Conservation (phyloP, 2,113 vertebrate genomes). For the Dryoscopus gambensis region DNA sequence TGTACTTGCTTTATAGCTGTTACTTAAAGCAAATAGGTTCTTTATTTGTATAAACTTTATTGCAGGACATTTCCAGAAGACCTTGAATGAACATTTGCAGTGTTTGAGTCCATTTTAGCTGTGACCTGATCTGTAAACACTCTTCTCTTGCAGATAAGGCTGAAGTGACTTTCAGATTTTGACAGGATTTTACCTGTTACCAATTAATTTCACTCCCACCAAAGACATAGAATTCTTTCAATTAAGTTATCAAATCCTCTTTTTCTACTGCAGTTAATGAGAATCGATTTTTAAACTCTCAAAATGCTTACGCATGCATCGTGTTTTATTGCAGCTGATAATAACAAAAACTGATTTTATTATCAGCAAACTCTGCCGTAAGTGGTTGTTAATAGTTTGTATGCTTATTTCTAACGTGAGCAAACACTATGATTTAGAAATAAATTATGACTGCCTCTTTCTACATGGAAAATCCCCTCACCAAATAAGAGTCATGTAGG, state of each 20-base stretch:
- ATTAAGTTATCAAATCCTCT: not conserved
- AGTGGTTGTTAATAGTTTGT: not conserved
- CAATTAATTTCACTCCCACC: not conserved
- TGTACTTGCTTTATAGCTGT: not conserved
- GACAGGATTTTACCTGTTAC: not conserved
- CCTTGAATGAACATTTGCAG: constrained; percentile 10
- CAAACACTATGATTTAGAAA: not conserved
- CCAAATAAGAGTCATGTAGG: not conserved
- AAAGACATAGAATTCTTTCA: not conserved
- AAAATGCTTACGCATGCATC: not conserved
- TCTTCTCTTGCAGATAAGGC: constrained; percentile 6
- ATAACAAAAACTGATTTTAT: not conserved
- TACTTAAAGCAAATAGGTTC: constrained; percentile 36
- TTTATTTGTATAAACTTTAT: constrained; percentile 32
- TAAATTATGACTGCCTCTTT: not conserved
- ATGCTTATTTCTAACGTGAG: not conserved
- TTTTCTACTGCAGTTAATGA: not conserved
- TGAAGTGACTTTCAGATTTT: not conserved
- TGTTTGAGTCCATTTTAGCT: constrained; percentile 24
- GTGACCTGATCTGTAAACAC: constrained; percentile 35
- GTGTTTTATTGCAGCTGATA: not conserved
- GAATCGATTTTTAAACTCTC: not conserved
- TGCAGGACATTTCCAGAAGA: constrained; percentile 27
- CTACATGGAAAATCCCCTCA: not conserved
- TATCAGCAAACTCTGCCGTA: not conserved